These are phyloP conservation scores for Ostrea edulis DNA, from an alignment of 1,140 invertebrate species.

Conservation along the genomic window DNA sequence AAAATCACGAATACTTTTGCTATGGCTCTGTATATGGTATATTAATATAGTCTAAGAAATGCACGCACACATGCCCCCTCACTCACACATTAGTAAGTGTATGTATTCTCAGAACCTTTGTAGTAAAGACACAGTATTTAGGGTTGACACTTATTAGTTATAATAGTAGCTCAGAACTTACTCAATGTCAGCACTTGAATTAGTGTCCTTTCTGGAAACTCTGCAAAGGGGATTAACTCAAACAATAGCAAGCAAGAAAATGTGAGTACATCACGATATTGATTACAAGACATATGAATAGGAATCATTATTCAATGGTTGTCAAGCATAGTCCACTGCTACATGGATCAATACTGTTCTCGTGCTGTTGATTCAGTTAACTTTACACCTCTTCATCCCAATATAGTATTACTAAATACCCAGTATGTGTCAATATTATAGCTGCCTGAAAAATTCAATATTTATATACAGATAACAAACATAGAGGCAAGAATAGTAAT, in stretches of 20 bases:
- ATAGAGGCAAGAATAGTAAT: too few relatives aligned
- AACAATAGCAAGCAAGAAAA: slow-evolving; percentile 28
- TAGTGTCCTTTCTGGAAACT: slow-evolving; percentile 33
- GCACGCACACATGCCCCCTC: too few relatives aligned
- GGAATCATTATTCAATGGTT: neutral
- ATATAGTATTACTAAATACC: neutral
- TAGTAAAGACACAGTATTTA: too few relatives aligned
- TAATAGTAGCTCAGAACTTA: neutral
- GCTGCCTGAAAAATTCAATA: neutral
- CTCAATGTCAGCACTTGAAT: slow-evolving; percentile 5
- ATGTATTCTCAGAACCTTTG: too few relatives aligned
- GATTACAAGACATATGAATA: slow-evolving; percentile 10
- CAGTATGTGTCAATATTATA: neutral
- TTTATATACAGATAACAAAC: neutral
- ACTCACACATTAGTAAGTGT: too few relatives aligned
- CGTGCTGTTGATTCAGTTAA: neutral
- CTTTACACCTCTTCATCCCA: neutral
- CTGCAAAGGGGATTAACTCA: slow-evolving; percentile 43
- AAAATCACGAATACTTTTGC: too few relatives aligned
- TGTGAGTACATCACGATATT: slow-evolving; percentile 2
- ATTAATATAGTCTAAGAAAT: too few relatives aligned
- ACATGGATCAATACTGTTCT: neutral
- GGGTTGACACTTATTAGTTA: too few relatives aligned
- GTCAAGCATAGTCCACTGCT: neutral
- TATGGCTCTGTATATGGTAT: too few relatives aligned